Base-by-base conservation (phyloP, 2,888 invertebrate species). In the Lagria hirta region DNA sequence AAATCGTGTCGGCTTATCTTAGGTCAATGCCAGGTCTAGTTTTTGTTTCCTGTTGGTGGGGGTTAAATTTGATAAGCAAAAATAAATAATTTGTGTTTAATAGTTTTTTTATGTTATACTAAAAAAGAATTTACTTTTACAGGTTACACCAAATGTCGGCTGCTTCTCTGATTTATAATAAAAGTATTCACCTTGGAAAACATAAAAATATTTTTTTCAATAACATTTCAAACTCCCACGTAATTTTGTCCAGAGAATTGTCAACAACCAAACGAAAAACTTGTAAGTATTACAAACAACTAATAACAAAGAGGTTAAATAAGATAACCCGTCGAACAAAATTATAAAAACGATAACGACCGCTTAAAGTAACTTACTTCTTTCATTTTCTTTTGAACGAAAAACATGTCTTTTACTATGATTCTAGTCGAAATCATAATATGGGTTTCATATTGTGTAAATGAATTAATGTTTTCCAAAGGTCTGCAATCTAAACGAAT, bases 221-320 rank as follows among this genome's bases (percentile, higher is more conserved):
- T n/a, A n/a, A n/a, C n/a, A n/a, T n/a, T n/a, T n/a, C n/a, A n/a
- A n/a, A n/a, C n/a, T n/a, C n/a, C n/a, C n/a, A n/a, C n/a, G n/a
- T 48, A 20, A 24, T 46, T 24, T 37, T 20, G 15, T 37, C 43
- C 18, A 52, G 55, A 50, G 35, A 28, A 22, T 43, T 48, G 43
- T 52, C 51, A 23, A 44, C 43, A 22, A 47, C 35, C 34, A 49
- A 50, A 42, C 42, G 10, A 27, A 16, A 38, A 35, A 23, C 54
- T 33, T 37, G 57, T 57, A 46, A 55, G 55, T 51, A 30, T 27
- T 12, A 43, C 36, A 36, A 43, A n/a, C 26, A 22, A 43, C 33
- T 34, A 41, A 49, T 42, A 42, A 42, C 22, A 20, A 35, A 33
- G 40, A 48, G 53, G 48, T 48, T 18, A 47, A n/a, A 5, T 17